Conservation (phyloP, 2,888 invertebrate species). For the Drosophila picticornis region DNA sequence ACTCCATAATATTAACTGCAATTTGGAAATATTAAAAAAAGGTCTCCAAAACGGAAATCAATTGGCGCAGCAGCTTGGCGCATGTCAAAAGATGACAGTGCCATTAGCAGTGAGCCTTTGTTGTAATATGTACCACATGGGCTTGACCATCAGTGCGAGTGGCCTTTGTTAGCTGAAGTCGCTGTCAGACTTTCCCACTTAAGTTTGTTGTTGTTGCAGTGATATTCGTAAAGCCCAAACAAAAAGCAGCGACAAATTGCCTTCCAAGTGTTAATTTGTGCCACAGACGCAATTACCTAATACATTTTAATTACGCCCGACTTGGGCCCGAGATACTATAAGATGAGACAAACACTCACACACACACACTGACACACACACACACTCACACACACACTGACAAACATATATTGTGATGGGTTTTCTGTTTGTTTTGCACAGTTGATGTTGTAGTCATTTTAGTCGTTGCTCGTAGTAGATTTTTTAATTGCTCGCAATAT, state of each 20-base stretch:
- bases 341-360: slow-evolving; percentile 42
- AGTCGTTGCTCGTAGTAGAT: slow-evolving; percentile 19
- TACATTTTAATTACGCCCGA: slow-evolving; percentile 73
- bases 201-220: slow-evolving; percentile 17
- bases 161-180: slow-evolving; percentile 38
- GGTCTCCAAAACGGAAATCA: neutral
- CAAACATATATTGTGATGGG: slow-evolving; percentile 10
- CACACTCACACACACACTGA: neutral
- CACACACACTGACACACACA: neutral
- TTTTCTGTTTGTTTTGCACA: slow-evolving; percentile 8
- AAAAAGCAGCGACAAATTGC: slow-evolving; percentile 70
- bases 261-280: slow-evolving; percentile 76
- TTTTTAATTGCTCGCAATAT: slow-evolving; percentile 60
- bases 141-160: slow-evolving; percentile 18
- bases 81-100: slow-evolving; percentile 14
- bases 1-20: neutral
- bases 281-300: slow-evolving; percentile 79
- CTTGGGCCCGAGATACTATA: slow-evolving; percentile 41
- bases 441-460: slow-evolving; percentile 17
- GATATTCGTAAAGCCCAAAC: slow-evolving; percentile 41
- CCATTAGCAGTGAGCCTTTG: slow-evolving; percentile 21
- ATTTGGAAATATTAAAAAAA: neutral
- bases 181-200: slow-evolving; percentile 36
- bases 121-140: slow-evolving; percentile 17
- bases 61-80: neutral